A percentile compares a stretch with the other conserved stretches of the same genome.
Conservation (phyloP, 37 sponge, comb jelly and placozoan species). For the Eunapius fragilis region DNA sequence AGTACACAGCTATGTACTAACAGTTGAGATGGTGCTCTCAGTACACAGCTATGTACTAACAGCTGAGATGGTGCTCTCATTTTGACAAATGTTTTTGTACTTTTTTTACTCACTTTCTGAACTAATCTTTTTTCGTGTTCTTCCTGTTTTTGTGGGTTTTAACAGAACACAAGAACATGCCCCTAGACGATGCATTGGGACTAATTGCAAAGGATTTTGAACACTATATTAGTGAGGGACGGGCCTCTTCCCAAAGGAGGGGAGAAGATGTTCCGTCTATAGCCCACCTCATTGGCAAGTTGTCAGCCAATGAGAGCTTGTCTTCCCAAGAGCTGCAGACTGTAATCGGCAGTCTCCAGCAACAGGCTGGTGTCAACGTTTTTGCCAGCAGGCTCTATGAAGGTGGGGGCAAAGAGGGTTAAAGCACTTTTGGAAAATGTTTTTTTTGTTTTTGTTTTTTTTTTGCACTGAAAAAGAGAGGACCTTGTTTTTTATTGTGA, state of each 20-base stretch:
- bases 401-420: not conserved
- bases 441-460: too few relatives aligned
- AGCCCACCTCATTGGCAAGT: conserved; percentile 37
- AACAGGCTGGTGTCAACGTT: conserved; percentile 25
- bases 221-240: conserved; percentile 50
- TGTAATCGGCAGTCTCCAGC: conserved; percentile 51
- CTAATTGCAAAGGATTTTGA: conserved; percentile 70
- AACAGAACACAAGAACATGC: conserved; percentile 91
- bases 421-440: too few relatives aligned
- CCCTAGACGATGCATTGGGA: conserved; percentile 78
- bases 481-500: not conserved
- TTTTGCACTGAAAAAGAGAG: not conserved
- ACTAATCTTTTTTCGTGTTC: not conserved
- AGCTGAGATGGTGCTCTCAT: too few relatives aligned
- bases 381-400: not conserved
- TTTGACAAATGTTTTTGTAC: not conserved
- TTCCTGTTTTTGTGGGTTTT: not conserved
- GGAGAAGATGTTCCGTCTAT: not conserved
- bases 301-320: conserved; percentile 48
- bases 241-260: conserved; percentile 14
- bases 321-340: conserved; percentile 16
- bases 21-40: too few relatives aligned
- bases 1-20: too few relatives aligned
- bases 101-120: not conserved
- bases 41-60: too few relatives aligned